Evolutionary conservation across 1,140 invertebrate species (phyloP).

Genomic region (Atta texana): DNA sequence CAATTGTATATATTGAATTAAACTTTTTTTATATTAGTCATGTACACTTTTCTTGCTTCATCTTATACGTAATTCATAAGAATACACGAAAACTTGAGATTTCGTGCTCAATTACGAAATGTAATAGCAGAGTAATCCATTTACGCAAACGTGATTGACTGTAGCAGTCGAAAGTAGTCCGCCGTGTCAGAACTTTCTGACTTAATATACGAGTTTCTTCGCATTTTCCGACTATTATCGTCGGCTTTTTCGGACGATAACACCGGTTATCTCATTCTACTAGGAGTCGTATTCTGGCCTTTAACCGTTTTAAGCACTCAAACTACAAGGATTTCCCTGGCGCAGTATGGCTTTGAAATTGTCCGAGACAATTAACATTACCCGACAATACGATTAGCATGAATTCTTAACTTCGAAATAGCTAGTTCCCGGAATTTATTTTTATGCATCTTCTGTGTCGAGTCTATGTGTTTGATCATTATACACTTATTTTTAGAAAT

Average conservation of each 20-base stretch:
- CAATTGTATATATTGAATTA: neutral
- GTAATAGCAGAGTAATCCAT: conserved; percentile 1
- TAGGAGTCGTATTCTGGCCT: neutral
- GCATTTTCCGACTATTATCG: conserved; percentile 28
- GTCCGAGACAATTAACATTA: neutral
- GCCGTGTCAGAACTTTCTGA: conserved; percentile 46
- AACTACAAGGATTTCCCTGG: neutral
- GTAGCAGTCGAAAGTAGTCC: conserved; percentile 29
- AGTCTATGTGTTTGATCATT: neutral
- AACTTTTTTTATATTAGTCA: conserved; percentile 7
- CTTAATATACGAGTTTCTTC: conserved; percentile 44
- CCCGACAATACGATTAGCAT: neutral
- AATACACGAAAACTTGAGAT: conserved; percentile 16
- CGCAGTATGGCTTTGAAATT: neutral
- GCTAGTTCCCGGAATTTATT: neutral
- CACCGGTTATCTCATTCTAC: conserved; percentile 23
- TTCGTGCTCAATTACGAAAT: neutral
- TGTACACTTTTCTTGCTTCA: neutral
- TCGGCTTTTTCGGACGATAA: conserved; percentile 53
- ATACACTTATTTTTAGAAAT: neutral
- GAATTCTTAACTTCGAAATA: conserved; percentile 4
- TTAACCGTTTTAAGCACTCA: conserved; percentile 7
- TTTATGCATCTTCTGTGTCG: neutral
- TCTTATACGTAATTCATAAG: neutral
- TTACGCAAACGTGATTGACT: conserved; percentile 27